These are phyloP conservation scores for Pycnonotus jocosus DNA, from an alignment of 2,113 vertebrate genomes.

Conservation along the genomic window DNA sequence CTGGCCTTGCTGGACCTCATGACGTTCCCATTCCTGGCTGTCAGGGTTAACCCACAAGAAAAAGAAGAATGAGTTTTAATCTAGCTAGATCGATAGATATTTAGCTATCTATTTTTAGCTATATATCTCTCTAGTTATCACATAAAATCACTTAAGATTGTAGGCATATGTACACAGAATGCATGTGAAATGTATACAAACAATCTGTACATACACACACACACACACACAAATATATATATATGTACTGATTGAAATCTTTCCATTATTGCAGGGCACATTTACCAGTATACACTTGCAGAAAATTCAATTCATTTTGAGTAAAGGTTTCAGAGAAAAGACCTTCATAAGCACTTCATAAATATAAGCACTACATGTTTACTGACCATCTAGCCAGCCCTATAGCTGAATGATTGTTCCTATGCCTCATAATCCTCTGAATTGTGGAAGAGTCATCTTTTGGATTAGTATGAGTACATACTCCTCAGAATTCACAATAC, in stretches of 20 bases:
- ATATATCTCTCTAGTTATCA: no score
- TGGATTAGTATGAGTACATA: neutral
- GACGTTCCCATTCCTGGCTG: neutral
- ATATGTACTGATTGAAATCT: neutral
- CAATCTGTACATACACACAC: no score
- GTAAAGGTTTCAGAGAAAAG: neutral
- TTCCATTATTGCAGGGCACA: neutral
- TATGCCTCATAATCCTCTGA: neutral
- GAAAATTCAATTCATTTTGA: neutral
- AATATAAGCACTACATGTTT: neutral
- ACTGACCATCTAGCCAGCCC: neutral
- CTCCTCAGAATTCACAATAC: neutral
- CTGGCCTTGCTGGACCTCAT: neutral
- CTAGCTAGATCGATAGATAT: no score
- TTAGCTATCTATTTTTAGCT: neutral
- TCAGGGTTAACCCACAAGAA: neutral
- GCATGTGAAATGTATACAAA: neutral
- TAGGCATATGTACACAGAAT: neutral
- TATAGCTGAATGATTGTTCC: neutral
- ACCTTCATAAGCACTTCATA: neutral
- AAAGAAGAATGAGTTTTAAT: neutral
- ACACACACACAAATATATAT: rapidly evolving
- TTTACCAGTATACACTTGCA: neutral
- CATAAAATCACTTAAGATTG: neutral
- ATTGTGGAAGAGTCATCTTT: neutral